phyloP scores from a whole-genome alignment of 2,888 invertebrate species.

The Malachius bipustulatus region DNA sequence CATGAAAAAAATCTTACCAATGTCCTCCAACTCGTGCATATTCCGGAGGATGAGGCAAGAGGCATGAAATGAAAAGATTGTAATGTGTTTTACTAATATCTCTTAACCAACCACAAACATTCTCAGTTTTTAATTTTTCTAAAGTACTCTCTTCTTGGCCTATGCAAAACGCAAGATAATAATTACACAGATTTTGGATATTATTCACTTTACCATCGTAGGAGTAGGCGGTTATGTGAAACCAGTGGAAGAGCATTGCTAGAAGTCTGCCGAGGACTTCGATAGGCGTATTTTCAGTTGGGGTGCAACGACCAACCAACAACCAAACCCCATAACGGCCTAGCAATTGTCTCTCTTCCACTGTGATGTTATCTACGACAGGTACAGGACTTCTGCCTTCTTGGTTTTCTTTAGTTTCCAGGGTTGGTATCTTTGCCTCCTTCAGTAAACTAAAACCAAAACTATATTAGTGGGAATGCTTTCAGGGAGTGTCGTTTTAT shows the following conservation, averaged over 20 bases:
- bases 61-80: slow-evolving; percentile 81
- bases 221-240: slow-evolving; percentile 93
- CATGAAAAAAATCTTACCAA: too few species aligned
- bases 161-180: slow-evolving; percentile 21
- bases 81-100: slow-evolving; percentile 74
- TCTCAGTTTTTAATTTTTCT: slow-evolving; percentile 84
- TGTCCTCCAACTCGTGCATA: slow-evolving; percentile 92
- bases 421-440: slow-evolving; percentile 76
- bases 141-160: slow-evolving; percentile 75
- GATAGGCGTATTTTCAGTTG: slow-evolving; percentile 61
- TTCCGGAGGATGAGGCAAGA: slow-evolving; percentile 92
- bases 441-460: slow-evolving; percentile 60
- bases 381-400: slow-evolving; percentile 36
- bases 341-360: slow-evolving; percentile 80
- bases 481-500: too few species aligned
- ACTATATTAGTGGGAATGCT: slow-evolving; percentile 8
- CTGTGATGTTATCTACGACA: slow-evolving; percentile 55
- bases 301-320: slow-evolving; percentile 83
- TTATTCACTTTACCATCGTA: slow-evolving; percentile 64
- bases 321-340: slow-evolving; percentile 97
- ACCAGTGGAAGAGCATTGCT: slow-evolving; percentile 98
- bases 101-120: slow-evolving; percentile 86
- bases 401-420: slow-evolving; percentile 46
- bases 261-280: slow-evolving; percentile 81
- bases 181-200: slow-evolving; percentile 18